Evolutionary conservation across 2,888 invertebrate species (phyloP).

Genomic region (Cephus runcator): DNA sequence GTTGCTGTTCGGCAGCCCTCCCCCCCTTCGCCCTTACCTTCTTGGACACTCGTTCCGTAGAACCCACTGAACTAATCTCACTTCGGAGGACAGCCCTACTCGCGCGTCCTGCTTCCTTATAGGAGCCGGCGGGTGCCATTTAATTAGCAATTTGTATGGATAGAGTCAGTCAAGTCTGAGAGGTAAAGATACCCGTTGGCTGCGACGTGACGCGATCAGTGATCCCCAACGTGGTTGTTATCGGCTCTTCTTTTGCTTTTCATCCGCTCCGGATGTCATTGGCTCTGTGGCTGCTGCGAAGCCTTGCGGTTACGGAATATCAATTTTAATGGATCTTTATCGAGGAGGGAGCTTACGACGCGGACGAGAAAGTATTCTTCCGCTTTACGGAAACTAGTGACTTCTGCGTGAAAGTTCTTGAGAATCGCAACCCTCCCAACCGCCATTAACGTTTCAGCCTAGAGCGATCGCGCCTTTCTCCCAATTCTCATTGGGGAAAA

Average conservation of each 20-base stretch:
- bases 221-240: neutral
- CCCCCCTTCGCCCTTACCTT: neutral
- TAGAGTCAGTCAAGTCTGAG: constrained; percentile 11
- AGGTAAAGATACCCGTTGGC: neutral
- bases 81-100: neutral
- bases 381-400: neutral
- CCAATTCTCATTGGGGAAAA: neutral
- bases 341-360: neutral
- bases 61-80: neutral
- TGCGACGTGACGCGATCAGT: neutral
- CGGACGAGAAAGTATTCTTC: neutral
- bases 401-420: neutral
- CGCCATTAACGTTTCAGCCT: neutral
- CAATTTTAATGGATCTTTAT: neutral
- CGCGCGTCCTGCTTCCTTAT: neutral
- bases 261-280: neutral
- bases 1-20: neutral
- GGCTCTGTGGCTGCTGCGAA: neutral
- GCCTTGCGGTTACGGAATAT: neutral
- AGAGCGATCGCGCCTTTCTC: neutral
- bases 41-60: neutral
- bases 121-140: constrained; percentile 10
- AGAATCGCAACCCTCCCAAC: neutral
- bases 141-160: constrained; percentile 38
- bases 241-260: neutral